These are phyloP conservation scores for Laticauda laticaudata DNA, from an alignment of 2,113 vertebrate genomes.

Conservation along the genomic window DNA sequence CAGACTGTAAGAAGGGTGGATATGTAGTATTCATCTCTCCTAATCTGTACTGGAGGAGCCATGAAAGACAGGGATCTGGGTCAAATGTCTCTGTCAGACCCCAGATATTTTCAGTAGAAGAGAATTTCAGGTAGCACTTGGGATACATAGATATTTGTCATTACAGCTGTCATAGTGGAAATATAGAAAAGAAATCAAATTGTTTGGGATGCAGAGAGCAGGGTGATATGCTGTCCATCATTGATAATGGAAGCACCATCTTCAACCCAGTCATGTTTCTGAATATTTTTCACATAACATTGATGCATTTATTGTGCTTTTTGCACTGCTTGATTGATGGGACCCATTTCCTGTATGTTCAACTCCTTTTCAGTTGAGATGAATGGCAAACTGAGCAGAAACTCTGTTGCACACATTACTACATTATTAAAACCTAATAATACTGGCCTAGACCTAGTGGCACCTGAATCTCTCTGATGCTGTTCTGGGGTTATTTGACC, in stretches of 20 bases:
- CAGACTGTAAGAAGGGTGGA: neutral
- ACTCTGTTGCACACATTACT: neutral
- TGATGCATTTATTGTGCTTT: neutral
- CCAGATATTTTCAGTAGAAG: neutral
- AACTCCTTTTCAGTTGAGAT: neutral
- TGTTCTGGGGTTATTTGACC: slow-evolving; percentile 10
- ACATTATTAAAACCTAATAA: neutral
- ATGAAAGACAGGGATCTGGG: neutral
- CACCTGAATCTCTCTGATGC: neutral
- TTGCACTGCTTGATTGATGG: neutral
- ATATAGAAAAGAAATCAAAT: slow-evolving; percentile 6
- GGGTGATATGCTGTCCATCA: neutral
- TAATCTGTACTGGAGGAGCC: neutral
- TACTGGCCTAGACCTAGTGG: neutral
- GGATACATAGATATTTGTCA: slow-evolving; percentile 7
- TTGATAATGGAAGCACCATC: neutral
- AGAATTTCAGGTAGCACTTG: slow-evolving; percentile 3
- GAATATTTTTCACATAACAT: neutral
- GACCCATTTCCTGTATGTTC: neutral
- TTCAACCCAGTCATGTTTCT: rapidly evolving
- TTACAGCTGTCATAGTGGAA: neutral
- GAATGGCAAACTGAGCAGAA: neutral
- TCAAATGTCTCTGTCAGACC: neutral
- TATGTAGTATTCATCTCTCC: neutral
- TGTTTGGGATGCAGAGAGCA: neutral